Evolutionary conservation across 2,113 vertebrate genomes (phyloP), one percentile per base, ranked within the genome.

Genomic region (Artemisiospiza belli): DNA sequence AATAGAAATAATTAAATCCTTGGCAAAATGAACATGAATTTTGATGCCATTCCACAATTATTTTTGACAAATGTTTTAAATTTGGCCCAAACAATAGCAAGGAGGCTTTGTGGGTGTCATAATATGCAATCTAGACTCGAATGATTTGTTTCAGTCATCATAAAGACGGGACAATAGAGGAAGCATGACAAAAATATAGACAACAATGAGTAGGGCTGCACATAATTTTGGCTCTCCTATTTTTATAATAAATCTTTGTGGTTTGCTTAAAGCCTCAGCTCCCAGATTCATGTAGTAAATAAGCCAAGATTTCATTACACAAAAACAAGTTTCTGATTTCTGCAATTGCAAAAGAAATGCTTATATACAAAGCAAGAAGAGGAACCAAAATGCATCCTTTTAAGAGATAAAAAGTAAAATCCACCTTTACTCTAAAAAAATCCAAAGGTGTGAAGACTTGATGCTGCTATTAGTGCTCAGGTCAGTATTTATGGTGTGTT

Each of bases 61-160:
- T n/a, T 83, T 68, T 89, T 6, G 3, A 78, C 79, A 83, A 87
- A 67, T 2, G 5, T 44, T 90, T 86, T 83, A 74, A 62, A 90
- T 88, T 92, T 81, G 72, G 9, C 52, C 49, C 16, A 44, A 63
- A 88, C 87, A 92, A 94, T 83, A 80, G 76, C 64, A 89, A 81
- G 79, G 61, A 90, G 52, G 66, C 30, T 87, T 81, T 81, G 44
- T 67, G 73, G 19, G 17, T 69, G 47, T 88, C 46, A 11, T 51
- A 43, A 54, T 54, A 33, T 10, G 57, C 23, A 12, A 67, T 75
- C 44, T 90, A 87, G 72, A 87, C 37, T 49, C 89, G 88, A 74
- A 52, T 88, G 14, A 77, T 87, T 93, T 83, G 66, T 91, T 94
- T 94, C 79, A 81, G 61, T 87, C 85, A 72, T 81, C 47, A 24